Base-by-base conservation (phyloP, 2,797 vertebrate genomes). In the Microctenopoma lineatum region DNA sequence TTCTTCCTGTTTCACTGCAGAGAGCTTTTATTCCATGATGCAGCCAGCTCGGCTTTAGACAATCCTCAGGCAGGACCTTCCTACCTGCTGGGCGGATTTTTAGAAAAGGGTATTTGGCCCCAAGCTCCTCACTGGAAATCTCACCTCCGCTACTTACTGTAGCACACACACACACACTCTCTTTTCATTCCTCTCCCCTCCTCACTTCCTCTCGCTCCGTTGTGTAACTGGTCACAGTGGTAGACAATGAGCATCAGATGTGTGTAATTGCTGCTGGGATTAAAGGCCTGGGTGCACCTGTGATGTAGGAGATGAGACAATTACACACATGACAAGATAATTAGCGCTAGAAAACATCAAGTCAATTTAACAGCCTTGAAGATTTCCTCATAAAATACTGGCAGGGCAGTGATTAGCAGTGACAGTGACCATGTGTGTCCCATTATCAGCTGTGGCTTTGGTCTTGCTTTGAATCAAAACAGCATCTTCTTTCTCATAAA, bases 181-280 rank as follows among this genome's bases (percentile, higher is more conserved):
- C 69, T 56, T 64, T 59, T 74, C 78, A 73, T 77, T 55, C 80
- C 71, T 76, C 68, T 59, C 38, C 63, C 53, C 34, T 21, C 25
- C 51, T 54, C 67, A 67, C 79, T 79, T 84, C 74, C 70, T 68
- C 69, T 46, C 5, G 1, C 71, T 68, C 41, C 51, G 80, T 73
- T 44, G 75, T 68, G 64, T 21, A 70, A 75, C 73, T 36, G 63
- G 38, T 54, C 79, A 74, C 65, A 34, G 68, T 42, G 64, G 38
- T 69, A 78, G 73, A 81, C 84, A 83, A 91, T 85, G 85, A 89
- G 51, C 74, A 77, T 91, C 89, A 90, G 86, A 91, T 90, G 88
- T 89, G 81, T 48, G 36, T 83, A 87, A 89, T 76, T 62, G 70
- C 73, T 8, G 32, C 74, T 48, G 64, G 59, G 86, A 86, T 87